phyloP scores from a whole-genome alignment of 1,140 invertebrate genomes.

The Drosophila insularis region DNA sequence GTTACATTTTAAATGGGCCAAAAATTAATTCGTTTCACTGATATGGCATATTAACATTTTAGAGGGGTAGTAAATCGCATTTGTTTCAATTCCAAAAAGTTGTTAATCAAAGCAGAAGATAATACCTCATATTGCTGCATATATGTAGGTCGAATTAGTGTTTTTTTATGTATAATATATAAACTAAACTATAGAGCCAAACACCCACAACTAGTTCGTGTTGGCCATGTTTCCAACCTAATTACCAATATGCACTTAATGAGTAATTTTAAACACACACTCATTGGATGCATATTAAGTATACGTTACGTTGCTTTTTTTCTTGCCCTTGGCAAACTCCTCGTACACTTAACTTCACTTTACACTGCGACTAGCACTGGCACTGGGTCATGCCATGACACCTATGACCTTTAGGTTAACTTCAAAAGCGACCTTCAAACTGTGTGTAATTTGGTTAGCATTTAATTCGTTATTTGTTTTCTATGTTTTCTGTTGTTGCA shows the following conservation, averaged over 20 bases:
- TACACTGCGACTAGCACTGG: background rate
- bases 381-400: background rate
- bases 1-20: background rate
- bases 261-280: background rate
- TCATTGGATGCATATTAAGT: background rate
- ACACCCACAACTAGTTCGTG: background rate
- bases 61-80: no score
- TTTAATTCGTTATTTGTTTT: background rate
- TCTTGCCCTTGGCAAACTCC: background rate
- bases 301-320: background rate
- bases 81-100: background rate
- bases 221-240: background rate
- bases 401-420: background rate
- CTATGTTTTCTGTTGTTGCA: slow-evolving; percentile 64
- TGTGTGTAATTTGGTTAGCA: background rate
- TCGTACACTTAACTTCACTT: background rate
- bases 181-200: background rate
- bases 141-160: no score
- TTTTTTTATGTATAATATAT: no score
- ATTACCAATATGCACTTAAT: slow-evolving; percentile 2
- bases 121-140: no score
- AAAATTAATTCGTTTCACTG: background rate
- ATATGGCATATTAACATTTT: background rate
- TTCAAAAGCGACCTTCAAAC: slow-evolving; percentile 14
- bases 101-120: background rate